Base-by-base conservation (phyloP, 2,113 vertebrate genomes). In the Oceanites oceanicus region DNA sequence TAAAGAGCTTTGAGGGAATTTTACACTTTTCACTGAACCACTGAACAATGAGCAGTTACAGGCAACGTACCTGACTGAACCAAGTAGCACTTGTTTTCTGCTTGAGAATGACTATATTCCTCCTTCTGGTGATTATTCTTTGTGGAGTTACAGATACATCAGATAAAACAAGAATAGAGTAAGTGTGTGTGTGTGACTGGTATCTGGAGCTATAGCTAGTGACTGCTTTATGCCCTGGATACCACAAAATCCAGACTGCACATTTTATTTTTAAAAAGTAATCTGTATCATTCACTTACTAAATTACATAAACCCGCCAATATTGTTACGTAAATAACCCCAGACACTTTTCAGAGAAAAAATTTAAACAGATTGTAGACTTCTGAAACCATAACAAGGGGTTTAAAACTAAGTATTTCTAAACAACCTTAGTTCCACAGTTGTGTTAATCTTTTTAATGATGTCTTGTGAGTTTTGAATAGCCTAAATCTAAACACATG, bases 251-350 rank as follows among this genome's bases (percentile, higher is more conserved):
- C 38, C 50, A 76, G 38, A 71, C 40, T 67, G 65, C 40, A 49
- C 45, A 45, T 42, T 94, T 90, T 73, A 73, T 59, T 91, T 93
- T 84, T 36, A 44, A 56, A 66, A 90, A 78, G 21, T 34, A 59
- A 82, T 63, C 25, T 85, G 22, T 68, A 74, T 67, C n/a, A 42
- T 45, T 91, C 2, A 15, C 72, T 93, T 90, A 84, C 88, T 88
- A 90, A 89, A 89, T 63, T 62, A 62, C 34, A 61, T 52, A 95
- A 79, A 67, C 16, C 40, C 38, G 67, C 66, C 25, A 61, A 68
- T 85, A 55, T 78, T 78, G 63, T 80, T 78, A 74, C 53, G 67
- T 85, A 95, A 95, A 94, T 79, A 95, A 50, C 56, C 53, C 50
- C 65, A 88, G 78, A 66, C 32, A 87, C 27, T 83, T 80, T 52